phyloP scores from a whole-genome alignment of 2,113 vertebrate species.

The Aix galericulata region DNA sequence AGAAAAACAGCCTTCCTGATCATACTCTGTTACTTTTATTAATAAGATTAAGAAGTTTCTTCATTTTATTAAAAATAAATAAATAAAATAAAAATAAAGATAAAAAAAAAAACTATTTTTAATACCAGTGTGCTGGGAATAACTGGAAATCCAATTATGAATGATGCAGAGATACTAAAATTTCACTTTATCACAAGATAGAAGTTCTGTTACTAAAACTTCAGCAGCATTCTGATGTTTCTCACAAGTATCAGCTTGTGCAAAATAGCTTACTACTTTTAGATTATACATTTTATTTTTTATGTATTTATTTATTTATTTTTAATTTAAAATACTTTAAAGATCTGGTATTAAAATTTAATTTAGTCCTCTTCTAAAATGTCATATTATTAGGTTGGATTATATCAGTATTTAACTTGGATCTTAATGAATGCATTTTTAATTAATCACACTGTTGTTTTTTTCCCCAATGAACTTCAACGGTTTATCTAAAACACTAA shows the following conservation, averaged over 20 bases:
- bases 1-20: background rate
- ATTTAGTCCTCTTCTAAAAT: background rate
- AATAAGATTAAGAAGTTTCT: background rate
- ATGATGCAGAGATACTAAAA: background rate
- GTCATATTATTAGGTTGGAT: background rate
- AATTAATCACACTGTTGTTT: background rate
- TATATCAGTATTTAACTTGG: background rate
- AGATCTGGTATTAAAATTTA: background rate
- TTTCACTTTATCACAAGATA: background rate
- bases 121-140: rapidly evolving
- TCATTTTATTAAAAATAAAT: background rate
- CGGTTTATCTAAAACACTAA: background rate
- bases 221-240: background rate
- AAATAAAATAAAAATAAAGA: background rate
- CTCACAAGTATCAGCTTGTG: background rate
- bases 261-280: background rate
- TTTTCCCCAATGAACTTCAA: background rate
- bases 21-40: background rate
- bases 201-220: background rate
- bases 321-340: background rate
- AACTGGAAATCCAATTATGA: background rate
- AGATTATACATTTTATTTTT: background rate
- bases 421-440: background rate
- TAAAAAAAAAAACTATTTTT: background rate
- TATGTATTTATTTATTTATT: too few species aligned